A percentile compares a stretch with the other conserved stretches of the same genome.
phyloP scores from a whole-genome alignment of 2,888 invertebrate species.

The Isoperla grammatica region DNA sequence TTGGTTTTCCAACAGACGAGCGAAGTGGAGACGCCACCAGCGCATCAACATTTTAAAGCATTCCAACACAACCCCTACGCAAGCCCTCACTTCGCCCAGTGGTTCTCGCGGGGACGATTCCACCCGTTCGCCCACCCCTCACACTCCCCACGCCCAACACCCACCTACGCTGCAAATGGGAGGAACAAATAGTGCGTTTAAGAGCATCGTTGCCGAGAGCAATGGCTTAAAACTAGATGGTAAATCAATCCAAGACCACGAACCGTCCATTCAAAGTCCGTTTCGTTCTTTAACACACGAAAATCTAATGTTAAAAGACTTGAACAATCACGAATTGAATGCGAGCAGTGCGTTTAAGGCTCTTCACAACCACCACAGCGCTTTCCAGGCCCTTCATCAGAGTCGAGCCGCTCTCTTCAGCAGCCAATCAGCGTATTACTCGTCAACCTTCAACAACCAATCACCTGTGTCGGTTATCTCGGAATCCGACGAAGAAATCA shows the following conservation, averaged over 20 bases:
- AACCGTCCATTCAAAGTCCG: conserved; percentile 21
- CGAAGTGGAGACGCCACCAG: conserved; percentile 96
- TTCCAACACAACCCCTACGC: conserved; percentile 34
- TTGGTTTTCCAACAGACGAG: conserved; percentile 99
- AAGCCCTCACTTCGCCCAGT: conserved; percentile 42
- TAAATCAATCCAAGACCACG: conserved; percentile 11
- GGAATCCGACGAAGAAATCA: conserved; percentile 67
- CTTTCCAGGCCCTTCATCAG: conserved; percentile 41
- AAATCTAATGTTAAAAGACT: conserved; percentile 19
- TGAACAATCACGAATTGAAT: conserved; percentile 14
- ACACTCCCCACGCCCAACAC: conserved; percentile 46
- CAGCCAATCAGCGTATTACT: conserved; percentile 33
- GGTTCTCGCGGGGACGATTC: conserved; percentile 46
- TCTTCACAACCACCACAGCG: conserved; percentile 32
- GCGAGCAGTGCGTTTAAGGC: conserved; percentile 2
- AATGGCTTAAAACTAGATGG: conserved; percentile 4
- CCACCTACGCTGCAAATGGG: conserved; percentile 63
- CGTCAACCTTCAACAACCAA: conserved; percentile 36
- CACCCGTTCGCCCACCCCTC: conserved; percentile 50
- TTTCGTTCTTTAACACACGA: conserved; percentile 35
- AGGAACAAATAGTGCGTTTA: conserved; percentile 86
- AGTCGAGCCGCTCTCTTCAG: conserved; percentile 36
- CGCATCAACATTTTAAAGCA: conserved; percentile 89
- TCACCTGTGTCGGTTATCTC: conserved; percentile 42
- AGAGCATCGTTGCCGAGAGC: conserved; percentile 36